These are phyloP conservation scores for Ceyx margarethae DNA, from an alignment of 2,113 vertebrate species.

Conservation along the genomic window DNA sequence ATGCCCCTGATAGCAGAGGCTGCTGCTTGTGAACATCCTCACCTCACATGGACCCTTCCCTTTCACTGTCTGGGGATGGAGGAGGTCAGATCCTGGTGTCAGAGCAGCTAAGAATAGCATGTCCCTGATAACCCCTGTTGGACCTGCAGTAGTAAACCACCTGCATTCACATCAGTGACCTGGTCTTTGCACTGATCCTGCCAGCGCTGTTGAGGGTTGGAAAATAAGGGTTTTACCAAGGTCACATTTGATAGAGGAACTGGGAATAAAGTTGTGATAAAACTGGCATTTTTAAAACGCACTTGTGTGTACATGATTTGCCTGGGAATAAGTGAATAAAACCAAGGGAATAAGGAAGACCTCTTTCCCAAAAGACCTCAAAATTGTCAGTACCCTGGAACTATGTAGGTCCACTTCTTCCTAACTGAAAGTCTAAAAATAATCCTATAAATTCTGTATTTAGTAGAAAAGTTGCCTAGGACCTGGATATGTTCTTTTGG, in stretches of 20 bases:
- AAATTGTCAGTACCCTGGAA: background rate
- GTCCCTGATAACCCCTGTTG: background rate
- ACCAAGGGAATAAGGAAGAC: background rate
- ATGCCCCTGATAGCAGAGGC: background rate
- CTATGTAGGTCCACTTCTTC: background rate
- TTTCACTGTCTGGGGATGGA: accelerated
- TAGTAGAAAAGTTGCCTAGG: background rate
- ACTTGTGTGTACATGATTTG: accelerated
- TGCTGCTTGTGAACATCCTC: background rate
- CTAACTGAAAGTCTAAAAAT: background rate
- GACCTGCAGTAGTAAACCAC: background rate
- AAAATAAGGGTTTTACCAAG: background rate
- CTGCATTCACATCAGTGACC: background rate
- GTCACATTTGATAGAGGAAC: background rate
- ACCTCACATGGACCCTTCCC: background rate
- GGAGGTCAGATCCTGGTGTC: background rate
- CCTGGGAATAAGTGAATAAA: background rate
- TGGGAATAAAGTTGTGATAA: background rate
- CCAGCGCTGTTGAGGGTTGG: background rate
- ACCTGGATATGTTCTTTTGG: background rate
- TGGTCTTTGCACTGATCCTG: background rate
- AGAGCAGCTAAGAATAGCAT: background rate
- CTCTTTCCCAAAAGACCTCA: background rate
- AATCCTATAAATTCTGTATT: background rate
- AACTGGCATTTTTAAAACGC: background rate